A percentile compares a stretch with the other conserved stretches of the same genome.
These are phyloP conservation scores for Euplagia quadripunctaria DNA, from an alignment of 2,888 invertebrate species.

Conservation along the genomic window DNA sequence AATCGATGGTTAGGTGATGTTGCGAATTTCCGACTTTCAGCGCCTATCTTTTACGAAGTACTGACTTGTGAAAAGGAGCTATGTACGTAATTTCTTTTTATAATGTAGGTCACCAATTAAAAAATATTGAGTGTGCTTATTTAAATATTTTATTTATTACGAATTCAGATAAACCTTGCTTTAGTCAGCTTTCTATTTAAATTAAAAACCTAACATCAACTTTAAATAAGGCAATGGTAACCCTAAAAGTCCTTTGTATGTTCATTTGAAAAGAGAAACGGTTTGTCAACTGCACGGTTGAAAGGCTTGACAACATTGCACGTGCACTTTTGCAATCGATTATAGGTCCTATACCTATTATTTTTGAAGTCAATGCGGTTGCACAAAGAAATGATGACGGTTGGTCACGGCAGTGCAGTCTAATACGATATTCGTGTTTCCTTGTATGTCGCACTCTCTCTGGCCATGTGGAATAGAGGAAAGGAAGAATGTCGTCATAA, in stretches of 20 bases:
- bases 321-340: conserved; percentile 42
- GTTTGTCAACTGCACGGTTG: conserved; percentile 42
- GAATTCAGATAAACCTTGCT: not conserved
- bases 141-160: not conserved
- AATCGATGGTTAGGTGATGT: not conserved
- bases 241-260: conserved; percentile 32
- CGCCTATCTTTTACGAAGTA: not conserved
- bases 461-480: conserved; percentile 45
- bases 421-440: conserved; percentile 52
- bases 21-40: no score
- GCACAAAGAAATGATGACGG: conserved; percentile 44
- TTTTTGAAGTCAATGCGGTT: conserved; percentile 41
- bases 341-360: conserved; percentile 33
- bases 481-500: conserved; percentile 42
- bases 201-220: not conserved
- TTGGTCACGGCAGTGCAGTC: conserved; percentile 49
- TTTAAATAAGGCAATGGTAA: conserved; percentile 16
- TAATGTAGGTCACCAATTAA: not conserved
- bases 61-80: not conserved
- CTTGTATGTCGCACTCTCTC: conserved; percentile 50
- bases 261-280: conserved; percentile 46
- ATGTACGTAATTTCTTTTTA: not conserved
- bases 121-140: not conserved
- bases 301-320: conserved; percentile 41
- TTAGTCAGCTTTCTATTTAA: not conserved